phyloP scores from a whole-genome alignment of 2,113 vertebrate genomes.

The Phycodurus eques region DNA sequence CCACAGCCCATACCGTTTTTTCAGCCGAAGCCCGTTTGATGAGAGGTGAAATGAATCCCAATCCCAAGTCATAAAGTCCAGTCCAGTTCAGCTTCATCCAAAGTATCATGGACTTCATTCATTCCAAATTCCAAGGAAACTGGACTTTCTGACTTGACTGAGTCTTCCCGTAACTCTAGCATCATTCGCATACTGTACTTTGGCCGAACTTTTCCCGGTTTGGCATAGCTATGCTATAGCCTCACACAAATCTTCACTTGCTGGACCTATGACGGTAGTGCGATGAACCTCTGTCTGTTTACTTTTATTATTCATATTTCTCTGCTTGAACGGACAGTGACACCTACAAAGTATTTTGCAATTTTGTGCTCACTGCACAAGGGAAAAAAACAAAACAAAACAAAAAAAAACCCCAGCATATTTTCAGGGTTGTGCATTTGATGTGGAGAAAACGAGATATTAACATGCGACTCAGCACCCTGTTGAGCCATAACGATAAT shows the following conservation, averaged over 20 bases:
- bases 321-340: conserved; percentile 1
- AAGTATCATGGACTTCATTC: not conserved
- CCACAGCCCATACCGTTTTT: no score
- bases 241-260: not conserved
- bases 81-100: not conserved
- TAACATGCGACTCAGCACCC: not conserved
- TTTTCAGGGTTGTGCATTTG: not conserved
- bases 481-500: conserved; percentile 18
- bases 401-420: not conserved
- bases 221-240: not conserved
- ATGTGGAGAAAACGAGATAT: conserved; percentile 1
- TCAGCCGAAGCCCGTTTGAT: not conserved
- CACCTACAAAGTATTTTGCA: not conserved
- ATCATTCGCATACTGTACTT: no score
- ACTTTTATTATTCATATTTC: conserved; percentile 2
- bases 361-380: not conserved
- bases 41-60: not conserved
- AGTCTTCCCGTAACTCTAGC: not conserved
- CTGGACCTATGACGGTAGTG: no score
- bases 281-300: not conserved
- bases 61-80: not conserved
- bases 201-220: not conserved
- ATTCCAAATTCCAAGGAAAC: not conserved
- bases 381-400: no score
- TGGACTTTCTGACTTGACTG: not conserved